Percentiles rank a stretch among this genome's conserved stretches.
Conservation (phyloP, 2,797 vertebrate species). For the Muscicapa striata region DNA sequence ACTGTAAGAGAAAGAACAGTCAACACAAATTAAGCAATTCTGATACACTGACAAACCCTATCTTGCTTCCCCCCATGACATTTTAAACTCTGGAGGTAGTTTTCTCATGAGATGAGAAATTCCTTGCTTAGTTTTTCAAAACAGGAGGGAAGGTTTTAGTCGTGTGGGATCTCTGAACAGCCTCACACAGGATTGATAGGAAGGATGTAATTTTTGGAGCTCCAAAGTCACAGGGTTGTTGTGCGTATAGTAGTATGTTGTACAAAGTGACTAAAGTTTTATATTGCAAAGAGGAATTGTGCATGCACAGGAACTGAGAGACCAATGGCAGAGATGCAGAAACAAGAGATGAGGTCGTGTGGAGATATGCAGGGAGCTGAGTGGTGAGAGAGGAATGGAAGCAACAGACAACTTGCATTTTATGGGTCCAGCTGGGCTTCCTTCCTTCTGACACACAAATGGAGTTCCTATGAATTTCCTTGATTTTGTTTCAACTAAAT, state of each 20-base stretch:
- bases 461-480: neutral
- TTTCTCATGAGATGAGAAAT: neutral
- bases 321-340: rapidly evolving
- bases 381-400: neutral
- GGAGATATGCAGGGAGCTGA: neutral
- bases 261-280: neutral
- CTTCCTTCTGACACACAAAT: neutral
- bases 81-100: neutral
- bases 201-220: neutral
- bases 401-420: neutral
- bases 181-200: neutral
- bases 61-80: neutral
- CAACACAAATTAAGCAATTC: neutral
- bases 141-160: neutral
- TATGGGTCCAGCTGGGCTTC: neutral
- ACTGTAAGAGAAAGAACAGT: neutral
- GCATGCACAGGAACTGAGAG: neutral
- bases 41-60: neutral
- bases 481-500: neutral
- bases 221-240: neutral
- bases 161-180: neutral
- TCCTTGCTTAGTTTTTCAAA: neutral
- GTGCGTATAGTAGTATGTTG: neutral
- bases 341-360: neutral
- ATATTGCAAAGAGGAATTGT: neutral